These are phyloP conservation scores for Empidonax alnorum DNA, from an alignment of 2,113 vertebrate species.

Conservation along the genomic window DNA sequence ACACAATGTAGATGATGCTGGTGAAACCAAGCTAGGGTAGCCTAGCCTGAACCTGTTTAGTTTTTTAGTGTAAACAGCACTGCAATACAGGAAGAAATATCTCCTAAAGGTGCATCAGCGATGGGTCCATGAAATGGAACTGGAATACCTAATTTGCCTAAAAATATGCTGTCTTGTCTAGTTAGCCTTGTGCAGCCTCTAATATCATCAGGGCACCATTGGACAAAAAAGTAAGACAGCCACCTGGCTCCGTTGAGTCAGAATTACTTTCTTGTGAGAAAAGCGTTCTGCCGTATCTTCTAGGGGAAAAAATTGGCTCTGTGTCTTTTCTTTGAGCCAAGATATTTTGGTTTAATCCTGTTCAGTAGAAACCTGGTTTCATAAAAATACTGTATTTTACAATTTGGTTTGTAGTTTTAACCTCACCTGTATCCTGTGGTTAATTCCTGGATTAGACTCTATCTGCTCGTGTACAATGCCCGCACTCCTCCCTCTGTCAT, in stretches of 20 bases:
- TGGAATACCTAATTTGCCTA: neutral
- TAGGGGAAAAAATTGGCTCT: neutral
- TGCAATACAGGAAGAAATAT: neutral
- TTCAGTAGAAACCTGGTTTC: neutral
- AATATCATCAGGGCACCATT: neutral
- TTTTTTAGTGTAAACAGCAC: neutral
- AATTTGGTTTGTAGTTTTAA: neutral
- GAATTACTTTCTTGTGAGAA: neutral
- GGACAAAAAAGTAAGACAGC: neutral
- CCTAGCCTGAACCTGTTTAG: neutral
- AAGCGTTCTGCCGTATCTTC: neutral
- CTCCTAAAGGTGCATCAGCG: neutral
- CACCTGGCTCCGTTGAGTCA: neutral
- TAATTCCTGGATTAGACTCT: neutral
- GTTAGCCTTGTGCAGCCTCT: neutral
- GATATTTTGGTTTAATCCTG: neutral
- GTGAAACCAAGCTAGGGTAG: neutral
- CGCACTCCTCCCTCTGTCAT: accelerated
- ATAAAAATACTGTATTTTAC: neutral
- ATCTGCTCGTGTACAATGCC: accelerated
- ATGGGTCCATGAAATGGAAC: neutral
- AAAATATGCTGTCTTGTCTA: neutral
- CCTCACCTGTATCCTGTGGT: neutral
- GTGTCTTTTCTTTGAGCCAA: neutral
- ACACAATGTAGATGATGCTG: neutral